A percentile compares a stretch with the other conserved stretches of the same genome.
Conservation (phyloP, 2,888 invertebrate genomes). For the Luffia ferchaultella region DNA sequence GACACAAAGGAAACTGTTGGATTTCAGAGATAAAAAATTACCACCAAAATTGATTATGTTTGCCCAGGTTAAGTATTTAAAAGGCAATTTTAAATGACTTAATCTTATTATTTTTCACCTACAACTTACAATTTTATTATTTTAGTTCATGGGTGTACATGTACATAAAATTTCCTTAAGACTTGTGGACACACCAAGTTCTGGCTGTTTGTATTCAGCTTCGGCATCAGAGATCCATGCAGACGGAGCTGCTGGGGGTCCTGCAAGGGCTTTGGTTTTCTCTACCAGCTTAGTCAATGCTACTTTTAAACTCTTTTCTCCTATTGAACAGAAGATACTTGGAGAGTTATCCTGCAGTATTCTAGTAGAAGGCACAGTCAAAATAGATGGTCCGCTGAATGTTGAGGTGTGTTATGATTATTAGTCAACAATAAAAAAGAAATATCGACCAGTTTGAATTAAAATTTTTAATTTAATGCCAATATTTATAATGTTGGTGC, state of each 20-base stretch:
- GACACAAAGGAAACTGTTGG: conserved; percentile 44
- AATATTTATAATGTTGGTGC: too few relatives aligned
- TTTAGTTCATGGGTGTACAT: conserved; percentile 86
- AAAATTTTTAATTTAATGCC: conserved; percentile 6
- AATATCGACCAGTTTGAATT: conserved; percentile 1
- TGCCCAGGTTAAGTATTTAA: conserved; percentile 72
- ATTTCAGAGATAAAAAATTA: conserved; percentile 78
- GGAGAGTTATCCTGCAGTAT: conserved; percentile 79
- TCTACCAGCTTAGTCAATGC: conserved; percentile 75
- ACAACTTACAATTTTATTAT: conserved; percentile 2
- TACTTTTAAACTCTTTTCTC: conserved; percentile 65
- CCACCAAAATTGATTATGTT: conserved; percentile 83
- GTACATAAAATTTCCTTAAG: conserved; percentile 71
- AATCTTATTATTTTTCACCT: too few relatives aligned
- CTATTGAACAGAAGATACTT: conserved; percentile 66
- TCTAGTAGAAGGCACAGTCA: conserved; percentile 77
- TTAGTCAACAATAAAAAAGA: conserved; percentile 2
- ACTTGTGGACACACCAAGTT: not conserved
- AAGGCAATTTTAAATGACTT: too few relatives aligned
- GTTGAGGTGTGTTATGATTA: conserved; percentile 69
- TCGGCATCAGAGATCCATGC: conserved; percentile 76
- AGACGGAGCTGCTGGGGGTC: conserved; percentile 76
- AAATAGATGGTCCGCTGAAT: conserved; percentile 84
- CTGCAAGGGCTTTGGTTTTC: conserved; percentile 72
- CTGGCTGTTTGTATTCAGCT: conserved; percentile 56